Conservation (phyloP, 2,797 vertebrate species). For the Crocodylus rhombifer region DNA sequence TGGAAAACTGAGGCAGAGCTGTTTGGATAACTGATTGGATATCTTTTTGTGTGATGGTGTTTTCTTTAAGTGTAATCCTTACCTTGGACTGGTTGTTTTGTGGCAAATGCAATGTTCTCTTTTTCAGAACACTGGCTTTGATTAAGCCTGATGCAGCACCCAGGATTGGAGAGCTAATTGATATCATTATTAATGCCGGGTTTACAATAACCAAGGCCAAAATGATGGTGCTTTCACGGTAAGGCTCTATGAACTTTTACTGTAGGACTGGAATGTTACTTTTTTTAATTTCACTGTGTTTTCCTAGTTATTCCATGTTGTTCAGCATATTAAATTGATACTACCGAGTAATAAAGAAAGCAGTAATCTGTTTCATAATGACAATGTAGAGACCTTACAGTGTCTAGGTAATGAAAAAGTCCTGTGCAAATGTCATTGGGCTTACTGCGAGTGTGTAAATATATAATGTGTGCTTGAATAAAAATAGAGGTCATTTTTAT, state of each 20-base stretch:
- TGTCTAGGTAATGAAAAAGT: not conserved
- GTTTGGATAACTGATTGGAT: slow-evolving; percentile 6
- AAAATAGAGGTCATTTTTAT: not conserved
- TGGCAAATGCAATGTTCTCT: slow-evolving; percentile 2
- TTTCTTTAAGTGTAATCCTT: slow-evolving; percentile 3
- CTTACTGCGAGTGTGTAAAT: not conserved
- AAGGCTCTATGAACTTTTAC: slow-evolving; percentile 60
- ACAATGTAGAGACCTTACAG: not conserved
- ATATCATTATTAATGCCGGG: slow-evolving; percentile 87
- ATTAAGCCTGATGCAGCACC: slow-evolving; percentile 91
- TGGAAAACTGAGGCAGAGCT: slow-evolving; percentile 22
- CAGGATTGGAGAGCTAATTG: slow-evolving; percentile 91
- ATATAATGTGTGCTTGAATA: not conserved
- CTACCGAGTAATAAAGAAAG: slow-evolving; percentile 36
- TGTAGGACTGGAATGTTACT: not conserved
- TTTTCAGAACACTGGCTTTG: slow-evolving; percentile 90
- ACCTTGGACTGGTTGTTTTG: not conserved
- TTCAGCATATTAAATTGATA: slow-evolving; percentile 6
- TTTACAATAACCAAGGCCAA: slow-evolving; percentile 95
- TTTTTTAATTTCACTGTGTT: not conserved
- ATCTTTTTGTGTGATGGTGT: not conserved
- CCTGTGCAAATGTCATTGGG: not conserved
- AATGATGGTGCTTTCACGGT: slow-evolving; percentile 93
- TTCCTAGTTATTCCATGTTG: not conserved
- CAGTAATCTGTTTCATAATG: slow-evolving; percentile 37